phyloP scores from a whole-genome alignment of 1,140 invertebrate species.

The Gonioctena quinquepunctata region DNA sequence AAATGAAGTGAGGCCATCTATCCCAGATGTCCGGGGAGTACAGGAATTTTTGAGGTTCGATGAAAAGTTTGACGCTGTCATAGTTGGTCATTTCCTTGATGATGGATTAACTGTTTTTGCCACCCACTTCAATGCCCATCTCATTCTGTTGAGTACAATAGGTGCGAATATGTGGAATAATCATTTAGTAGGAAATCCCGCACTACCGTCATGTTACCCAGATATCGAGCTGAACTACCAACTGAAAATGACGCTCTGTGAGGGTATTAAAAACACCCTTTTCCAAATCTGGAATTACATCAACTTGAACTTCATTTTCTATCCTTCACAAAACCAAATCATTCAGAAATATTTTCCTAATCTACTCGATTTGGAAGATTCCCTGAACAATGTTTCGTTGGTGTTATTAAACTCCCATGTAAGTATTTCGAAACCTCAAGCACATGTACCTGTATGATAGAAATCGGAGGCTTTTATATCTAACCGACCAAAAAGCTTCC shows the following conservation, averaged over 20 bases:
- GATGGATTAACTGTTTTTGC: conserved; percentile 65
- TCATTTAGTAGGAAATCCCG: conserved; percentile 53
- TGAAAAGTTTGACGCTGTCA: too few relatives aligned
- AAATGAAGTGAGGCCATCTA: too few relatives aligned
- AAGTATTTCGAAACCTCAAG: conserved; percentile 58
- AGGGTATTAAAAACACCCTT: conserved; percentile 56
- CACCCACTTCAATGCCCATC: conserved; percentile 64
- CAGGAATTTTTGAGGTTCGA: too few relatives aligned
- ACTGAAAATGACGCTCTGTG: conserved; percentile 57
- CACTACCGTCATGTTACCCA: conserved; percentile 53
- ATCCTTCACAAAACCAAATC: conserved; percentile 26
- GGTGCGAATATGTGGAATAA: conserved; percentile 42
- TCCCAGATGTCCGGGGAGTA: too few relatives aligned
- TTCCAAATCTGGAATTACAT: not conserved
- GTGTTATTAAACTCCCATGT: conserved; percentile 64
- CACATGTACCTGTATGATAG: conserved; percentile 60
- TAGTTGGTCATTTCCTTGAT: too few relatives aligned
- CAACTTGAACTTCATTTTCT: not conserved
- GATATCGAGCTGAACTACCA: conserved; percentile 40
- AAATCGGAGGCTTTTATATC: too few relatives aligned
- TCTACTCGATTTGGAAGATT: conserved; percentile 57
- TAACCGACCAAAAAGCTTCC: too few relatives aligned
- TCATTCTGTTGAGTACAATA: conserved; percentile 59
- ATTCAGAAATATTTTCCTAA: conserved; percentile 54
- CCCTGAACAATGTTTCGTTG: conserved; percentile 59